Base-by-base conservation (phyloP, 2,888 invertebrate species). In the Lycia hirtaria region DNA sequence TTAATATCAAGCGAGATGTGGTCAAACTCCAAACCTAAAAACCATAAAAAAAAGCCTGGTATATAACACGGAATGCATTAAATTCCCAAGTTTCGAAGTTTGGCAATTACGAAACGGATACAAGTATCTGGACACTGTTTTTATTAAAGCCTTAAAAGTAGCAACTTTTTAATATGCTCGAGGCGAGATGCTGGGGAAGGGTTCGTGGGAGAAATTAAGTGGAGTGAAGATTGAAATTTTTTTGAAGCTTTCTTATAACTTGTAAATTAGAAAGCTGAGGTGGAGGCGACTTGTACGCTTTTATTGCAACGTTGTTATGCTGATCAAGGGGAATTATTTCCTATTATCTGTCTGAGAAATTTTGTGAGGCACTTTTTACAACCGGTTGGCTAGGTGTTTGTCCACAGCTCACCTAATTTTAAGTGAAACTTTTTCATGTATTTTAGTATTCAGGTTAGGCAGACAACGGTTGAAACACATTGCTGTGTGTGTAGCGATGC, bases 51-150 rank as follows among this genome's bases (percentile, higher is more conserved):
- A 3, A 12, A 7, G 0, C 17, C 2, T 9, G 17, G 66, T 69
- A 77, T 80, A 78, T 76, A 79, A 76, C 72, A 73, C 54, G 65
- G 63, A 62, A 62, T 59, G 63, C 67, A 55, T 67, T 76, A 71
- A 69, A 65, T 71, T 60, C 65, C 48, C 56, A 63, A 65, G 56
- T 63, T 63, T 30, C 37, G 28, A 43, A 60, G 55, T 60, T 60
- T 14, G 56, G 32, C 60, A 62, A 64, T 62, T 60, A 56, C 47
- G 60, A 58, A 56, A 55, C 56, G 55, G 52, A 60, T 61, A 59
- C 55, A 52, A 60, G 64, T 60, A 64, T 60, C 66, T 55, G 52
- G 64, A 64, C 66, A 66, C 47, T 62, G 63, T 63, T 64, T 61
- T 57, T 61, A 61, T 63, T 60, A 56, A 64, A 64, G 57, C 45